These are phyloP conservation scores for Ophion costatus DNA, from an alignment of 2,888 invertebrate species.

Conservation along the genomic window DNA sequence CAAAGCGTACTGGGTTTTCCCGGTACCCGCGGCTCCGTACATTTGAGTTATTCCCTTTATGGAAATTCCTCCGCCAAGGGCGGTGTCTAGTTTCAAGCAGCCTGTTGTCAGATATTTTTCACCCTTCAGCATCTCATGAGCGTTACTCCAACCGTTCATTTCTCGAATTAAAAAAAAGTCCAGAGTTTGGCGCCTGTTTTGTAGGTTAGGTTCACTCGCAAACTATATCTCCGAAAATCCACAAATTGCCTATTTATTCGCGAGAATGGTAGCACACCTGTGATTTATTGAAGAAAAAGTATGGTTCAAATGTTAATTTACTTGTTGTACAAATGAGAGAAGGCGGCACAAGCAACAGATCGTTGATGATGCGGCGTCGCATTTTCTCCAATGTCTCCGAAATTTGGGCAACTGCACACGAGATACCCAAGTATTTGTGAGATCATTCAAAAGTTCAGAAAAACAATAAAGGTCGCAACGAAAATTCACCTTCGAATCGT, in stretches of 20 bases:
- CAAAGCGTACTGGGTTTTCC: constrained; percentile 92
- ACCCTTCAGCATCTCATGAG: constrained; percentile 56
- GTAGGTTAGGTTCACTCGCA: constrained; percentile 4
- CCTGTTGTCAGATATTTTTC: constrained; percentile 83
- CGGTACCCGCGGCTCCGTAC: constrained; percentile 91
- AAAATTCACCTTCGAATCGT: not conserved
- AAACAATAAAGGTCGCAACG: not conserved
- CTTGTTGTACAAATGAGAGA: not conserved
- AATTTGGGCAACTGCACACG: not conserved
- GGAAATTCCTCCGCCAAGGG: constrained; percentile 89
- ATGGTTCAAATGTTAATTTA: not conserved
- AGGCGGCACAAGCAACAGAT: too few species aligned
- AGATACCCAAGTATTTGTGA: not conserved
- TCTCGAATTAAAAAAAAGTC: constrained; percentile 10
- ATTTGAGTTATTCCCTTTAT: constrained; percentile 90
- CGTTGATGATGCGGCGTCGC: not conserved
- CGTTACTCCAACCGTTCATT: constrained; percentile 56
- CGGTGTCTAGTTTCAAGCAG: constrained; percentile 86
- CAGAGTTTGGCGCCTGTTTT: not conserved
- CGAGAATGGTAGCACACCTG: not conserved
- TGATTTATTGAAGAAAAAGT: not conserved
- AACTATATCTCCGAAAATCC: not conserved
- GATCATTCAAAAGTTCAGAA: not conserved
- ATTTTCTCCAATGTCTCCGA: not conserved
- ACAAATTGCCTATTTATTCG: not conserved